Evolutionary conservation across 1,140 invertebrate species (phyloP), one percentile per base, ranked within the genome.

Genomic region (Ceratoteleas bidentatus): DNA sequence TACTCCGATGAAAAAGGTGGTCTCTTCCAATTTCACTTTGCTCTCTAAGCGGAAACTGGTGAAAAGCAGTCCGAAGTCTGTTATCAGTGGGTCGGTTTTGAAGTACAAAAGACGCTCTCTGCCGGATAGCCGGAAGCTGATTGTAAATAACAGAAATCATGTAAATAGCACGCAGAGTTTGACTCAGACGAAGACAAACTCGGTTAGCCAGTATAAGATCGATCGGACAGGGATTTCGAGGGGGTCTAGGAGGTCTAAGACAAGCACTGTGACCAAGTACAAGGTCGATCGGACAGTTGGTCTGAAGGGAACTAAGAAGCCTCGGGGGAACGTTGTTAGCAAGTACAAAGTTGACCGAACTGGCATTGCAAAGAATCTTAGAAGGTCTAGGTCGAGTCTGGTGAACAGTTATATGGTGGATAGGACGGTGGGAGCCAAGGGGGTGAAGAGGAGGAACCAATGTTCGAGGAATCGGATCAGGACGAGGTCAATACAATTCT

Each of bases 1-100:
- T 47, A 32, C 40, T 0, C 38, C 64, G 10, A 14, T 62, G 9
- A 77, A 47, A 49, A 84, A 80, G 47, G 24, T n/a, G 6, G 6
- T 9, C 9, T 53, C 53, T 33, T 58, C 78, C 11, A 76, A 66
- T 56, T 56, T 66, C 2, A 10, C 78, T 14, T 47, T 69, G 11
- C 6, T 81, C 15, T 75, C 60, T 13, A 70, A 72, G 4, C 53
- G 62, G 24, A 84, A 84, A 65, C 16, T 84, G 8, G 24, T 76
- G 0, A 82, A 72, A 32, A 33, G n/a, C 13, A 81, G 60, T 75
- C 45, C 53, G 11, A 79, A 76, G 68, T 24, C 49, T 6, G n/a
- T 61, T 8, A 56, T 43, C 11, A 68, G 8, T 14, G 10, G 24
- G 5, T 43, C 47, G 3, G 13, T 64, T 14, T 45, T 24, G 11